phyloP scores from a whole-genome alignment of 2,888 invertebrate species.

The Eurytoma californica region DNA sequence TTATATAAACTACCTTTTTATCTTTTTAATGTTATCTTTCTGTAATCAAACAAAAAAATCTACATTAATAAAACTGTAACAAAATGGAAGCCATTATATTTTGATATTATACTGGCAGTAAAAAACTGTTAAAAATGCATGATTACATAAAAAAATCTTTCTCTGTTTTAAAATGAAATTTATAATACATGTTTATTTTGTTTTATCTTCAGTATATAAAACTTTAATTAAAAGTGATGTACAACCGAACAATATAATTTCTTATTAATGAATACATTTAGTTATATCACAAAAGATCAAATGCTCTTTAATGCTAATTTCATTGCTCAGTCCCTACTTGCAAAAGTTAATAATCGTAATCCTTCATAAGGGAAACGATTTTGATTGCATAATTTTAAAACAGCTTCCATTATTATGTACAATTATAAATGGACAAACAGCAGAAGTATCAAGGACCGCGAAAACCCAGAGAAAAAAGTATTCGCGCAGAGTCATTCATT shows the following conservation, averaged over 20 bases:
- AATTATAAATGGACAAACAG: slow-evolving; percentile 10
- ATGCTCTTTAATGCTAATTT: neutral
- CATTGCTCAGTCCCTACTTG: slow-evolving; percentile 41
- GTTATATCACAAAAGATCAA: neutral
- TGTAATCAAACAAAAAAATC: neutral
- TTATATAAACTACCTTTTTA: neutral
- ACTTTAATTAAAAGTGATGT: neutral
- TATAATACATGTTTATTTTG: too few relatives aligned
- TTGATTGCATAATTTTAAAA: neutral
- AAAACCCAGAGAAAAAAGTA: slow-evolving; percentile 23
- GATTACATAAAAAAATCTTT: too few relatives aligned
- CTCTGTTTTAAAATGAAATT: too few relatives aligned
- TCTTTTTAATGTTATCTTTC: too few relatives aligned
- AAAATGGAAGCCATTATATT: neutral
- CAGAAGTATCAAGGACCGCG: slow-evolving; percentile 50
- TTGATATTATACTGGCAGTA: too few relatives aligned
- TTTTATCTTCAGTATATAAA: neutral
- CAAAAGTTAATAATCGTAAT: slow-evolving; percentile 18
- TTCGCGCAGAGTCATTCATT: slow-evolving; percentile 2
- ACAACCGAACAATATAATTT: neutral
- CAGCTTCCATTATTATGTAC: neutral
- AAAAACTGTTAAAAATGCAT: too few relatives aligned
- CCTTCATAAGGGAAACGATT: slow-evolving; percentile 9
- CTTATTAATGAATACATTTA: neutral
- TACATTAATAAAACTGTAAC: neutral